phyloP scores from a whole-genome alignment of 1,140 invertebrate genomes.

The Aethina tumida region DNA sequence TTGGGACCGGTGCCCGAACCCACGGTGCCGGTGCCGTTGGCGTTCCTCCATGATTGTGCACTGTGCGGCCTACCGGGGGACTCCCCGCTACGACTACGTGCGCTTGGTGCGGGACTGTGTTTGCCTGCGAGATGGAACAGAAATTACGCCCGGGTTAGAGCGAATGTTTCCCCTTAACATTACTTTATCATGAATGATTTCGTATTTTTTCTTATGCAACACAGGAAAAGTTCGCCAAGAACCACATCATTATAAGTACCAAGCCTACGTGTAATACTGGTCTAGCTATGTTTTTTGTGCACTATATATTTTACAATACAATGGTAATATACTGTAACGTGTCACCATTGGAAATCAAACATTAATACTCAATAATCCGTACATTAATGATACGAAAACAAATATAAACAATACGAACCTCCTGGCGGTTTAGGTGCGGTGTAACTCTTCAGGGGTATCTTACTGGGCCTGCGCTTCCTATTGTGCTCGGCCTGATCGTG shows the following conservation, averaged over 20 bases:
- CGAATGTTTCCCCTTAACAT: conserved; percentile 7
- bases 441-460: conserved; percentile 52
- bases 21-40: conserved; percentile 22
- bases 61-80: conserved; percentile 41
- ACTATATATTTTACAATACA: too few species aligned
- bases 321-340: too few species aligned
- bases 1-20: conserved; percentile 11
- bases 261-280: too few species aligned
- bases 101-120: conserved; percentile 37
- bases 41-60: conserved; percentile 38
- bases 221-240: too few species aligned
- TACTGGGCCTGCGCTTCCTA: conserved; percentile 48
- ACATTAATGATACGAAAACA: too few species aligned
- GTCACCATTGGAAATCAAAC: not conserved
- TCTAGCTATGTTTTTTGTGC: too few species aligned
- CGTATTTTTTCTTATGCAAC: too few species aligned
- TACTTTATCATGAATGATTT: too few species aligned
- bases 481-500: conserved; percentile 43
- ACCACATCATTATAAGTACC: too few species aligned
- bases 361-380: conserved; percentile 1
- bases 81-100: conserved; percentile 39
- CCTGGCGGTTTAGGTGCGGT: conserved; percentile 47
- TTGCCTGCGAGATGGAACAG: conserved; percentile 32
- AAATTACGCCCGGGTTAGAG: conserved; percentile 23
- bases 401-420: conserved; percentile 17